Base-by-base conservation (phyloP, 1,140 invertebrate genomes). In the Drosophila nasuta region DNA sequence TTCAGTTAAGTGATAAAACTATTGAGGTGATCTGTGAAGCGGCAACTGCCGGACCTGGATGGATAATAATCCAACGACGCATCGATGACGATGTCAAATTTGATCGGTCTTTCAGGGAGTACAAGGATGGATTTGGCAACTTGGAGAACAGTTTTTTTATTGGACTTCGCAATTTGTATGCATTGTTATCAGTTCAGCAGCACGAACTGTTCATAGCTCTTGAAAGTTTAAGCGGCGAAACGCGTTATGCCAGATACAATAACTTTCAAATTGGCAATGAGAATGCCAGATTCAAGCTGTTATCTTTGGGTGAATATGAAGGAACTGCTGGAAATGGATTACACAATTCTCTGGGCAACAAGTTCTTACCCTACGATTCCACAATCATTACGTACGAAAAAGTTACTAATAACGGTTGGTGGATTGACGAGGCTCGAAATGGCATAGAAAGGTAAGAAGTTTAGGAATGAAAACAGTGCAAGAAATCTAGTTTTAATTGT, bases 41-140 rank as follows among this genome's bases (percentile, higher is more conserved):
- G 1, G 6, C 51, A 17, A 13, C n/a, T 10, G 33, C 17, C 2
- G 60, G 60, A 41, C 60, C 60, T 2, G 59, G 68, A 5, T 76
- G 74, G 68, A 65, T 45, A 52, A 17, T 76, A 0, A 65, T 72
- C 10, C 60, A 65, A 5, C 28, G 15, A 8, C 68, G 68, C 3
- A 28, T 51, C 0, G 5, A 59, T 15, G 35, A 64, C 8, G 17
- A 13, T 5, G 5, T 52, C 0, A 59, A 1, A 2, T 71, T 76
- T 15, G 0, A n/a, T 15, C 41, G 30, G 1, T 7, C 3, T 4
- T 30, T 5, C 1, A 2, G 0, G 0, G 13, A 20, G 0, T 72
- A 76, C 11, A 6, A 38, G 0, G 0, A 11, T 5, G 74, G 68
- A 1, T 76, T 76, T 54, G 60, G 68, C 17, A 25, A 38, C 13